phyloP scores from a whole-genome alignment of 2,113 vertebrate genomes.

The Psittacula cyanocephala region DNA sequence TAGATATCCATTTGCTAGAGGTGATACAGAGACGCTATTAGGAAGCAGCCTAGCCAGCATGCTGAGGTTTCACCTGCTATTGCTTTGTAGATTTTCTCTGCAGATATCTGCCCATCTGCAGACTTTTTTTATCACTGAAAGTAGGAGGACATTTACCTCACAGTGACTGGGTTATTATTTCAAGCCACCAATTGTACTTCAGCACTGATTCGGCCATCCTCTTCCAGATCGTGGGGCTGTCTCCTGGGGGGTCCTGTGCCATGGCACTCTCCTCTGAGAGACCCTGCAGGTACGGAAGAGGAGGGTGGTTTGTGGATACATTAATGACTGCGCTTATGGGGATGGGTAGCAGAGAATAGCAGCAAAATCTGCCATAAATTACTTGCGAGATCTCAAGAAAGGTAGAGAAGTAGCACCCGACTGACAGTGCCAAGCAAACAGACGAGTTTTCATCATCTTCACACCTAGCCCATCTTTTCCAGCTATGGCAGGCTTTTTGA shows the following conservation, averaged over 20 bases:
- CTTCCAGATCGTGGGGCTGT: neutral
- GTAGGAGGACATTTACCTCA: neutral
- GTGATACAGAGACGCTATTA: conserved; percentile 48
- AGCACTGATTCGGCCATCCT: neutral
- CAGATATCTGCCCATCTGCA: conserved; percentile 1
- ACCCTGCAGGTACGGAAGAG: neutral
- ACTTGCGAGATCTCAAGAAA: neutral
- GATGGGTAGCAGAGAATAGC: neutral
- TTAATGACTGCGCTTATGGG: neutral
- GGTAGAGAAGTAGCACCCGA: neutral
- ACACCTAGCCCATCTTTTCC: neutral
- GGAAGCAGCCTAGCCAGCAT: neutral
- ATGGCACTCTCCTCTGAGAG: neutral
- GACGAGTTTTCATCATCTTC: conserved; percentile 27
- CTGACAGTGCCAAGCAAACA: neutral
- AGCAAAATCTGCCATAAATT: conserved; percentile 7
- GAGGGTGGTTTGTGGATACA: neutral
- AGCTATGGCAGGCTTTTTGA: conserved; percentile 17
- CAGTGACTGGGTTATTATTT: neutral
- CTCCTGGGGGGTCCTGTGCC: neutral
- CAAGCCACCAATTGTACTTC: neutral
- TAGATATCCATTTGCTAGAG: conserved; percentile 34
- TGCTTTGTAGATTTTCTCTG: conserved; percentile 28
- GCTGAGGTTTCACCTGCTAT: conserved; percentile 16
- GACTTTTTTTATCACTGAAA: neutral